phyloP scores from a whole-genome alignment of 2,113 vertebrate species.

The Bujurquina vittata region DNA sequence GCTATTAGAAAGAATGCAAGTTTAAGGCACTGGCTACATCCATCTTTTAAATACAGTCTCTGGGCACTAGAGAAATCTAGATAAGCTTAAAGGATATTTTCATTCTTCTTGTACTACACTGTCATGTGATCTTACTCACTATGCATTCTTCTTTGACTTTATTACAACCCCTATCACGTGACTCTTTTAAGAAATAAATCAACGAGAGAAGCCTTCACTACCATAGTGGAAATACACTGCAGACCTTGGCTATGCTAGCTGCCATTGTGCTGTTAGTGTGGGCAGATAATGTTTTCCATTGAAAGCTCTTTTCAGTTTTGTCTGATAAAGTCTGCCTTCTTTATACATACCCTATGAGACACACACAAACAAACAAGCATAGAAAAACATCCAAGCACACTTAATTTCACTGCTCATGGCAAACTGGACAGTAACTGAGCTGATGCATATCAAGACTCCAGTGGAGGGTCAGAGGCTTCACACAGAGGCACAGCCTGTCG shows the following conservation, averaged over 20 bases:
- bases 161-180: not conserved
- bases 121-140: too few species aligned
- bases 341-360: too few species aligned
- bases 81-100: not conserved
- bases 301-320: not conserved
- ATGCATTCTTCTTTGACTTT: not conserved
- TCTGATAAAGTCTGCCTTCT: too few species aligned
- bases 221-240: too few species aligned
- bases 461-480: conserved; percentile 49
- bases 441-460: not conserved
- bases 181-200: not conserved
- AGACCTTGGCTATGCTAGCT: not conserved
- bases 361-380: too few species aligned
- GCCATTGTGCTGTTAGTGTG: not conserved
- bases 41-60: not conserved
- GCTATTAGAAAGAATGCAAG: not conserved
- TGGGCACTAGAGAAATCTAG: not conserved
- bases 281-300: not conserved
- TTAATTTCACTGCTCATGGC: too few species aligned
- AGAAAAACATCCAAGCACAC: too few species aligned
- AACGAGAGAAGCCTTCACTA: not conserved
- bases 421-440: too few species aligned
- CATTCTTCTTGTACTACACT: not conserved
- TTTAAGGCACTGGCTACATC: not conserved
- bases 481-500: not conserved